phyloP scores from a whole-genome alignment of 2,113 vertebrate species.

The Delphinus delphis region DNA sequence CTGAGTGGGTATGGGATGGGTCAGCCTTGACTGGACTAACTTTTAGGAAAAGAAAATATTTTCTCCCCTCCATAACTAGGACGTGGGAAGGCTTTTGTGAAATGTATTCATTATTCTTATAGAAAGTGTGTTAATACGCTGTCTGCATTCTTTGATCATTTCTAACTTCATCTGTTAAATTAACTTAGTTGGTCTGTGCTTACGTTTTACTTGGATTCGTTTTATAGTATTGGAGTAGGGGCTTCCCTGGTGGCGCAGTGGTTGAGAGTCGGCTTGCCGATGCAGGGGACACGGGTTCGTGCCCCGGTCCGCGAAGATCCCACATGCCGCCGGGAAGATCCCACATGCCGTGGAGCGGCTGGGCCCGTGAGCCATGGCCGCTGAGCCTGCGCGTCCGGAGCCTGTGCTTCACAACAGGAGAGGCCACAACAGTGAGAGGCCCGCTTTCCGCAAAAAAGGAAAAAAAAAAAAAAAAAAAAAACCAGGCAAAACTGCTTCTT shows the following conservation, averaged over 20 bases:
- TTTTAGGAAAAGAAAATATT: not conserved
- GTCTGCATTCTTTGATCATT: not conserved
- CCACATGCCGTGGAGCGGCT: no score
- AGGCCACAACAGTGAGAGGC: no score
- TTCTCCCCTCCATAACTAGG: not conserved
- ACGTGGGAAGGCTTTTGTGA: not conserved
- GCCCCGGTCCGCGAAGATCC: no score
- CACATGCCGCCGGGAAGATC: no score
- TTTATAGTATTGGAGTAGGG: not conserved
- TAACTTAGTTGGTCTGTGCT: not conserved
- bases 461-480: no score
- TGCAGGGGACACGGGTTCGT: no score
- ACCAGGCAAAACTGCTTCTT: slow-evolving; percentile 6
- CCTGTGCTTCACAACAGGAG: no score
- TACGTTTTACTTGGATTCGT: not conserved
- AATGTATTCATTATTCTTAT: not conserved
- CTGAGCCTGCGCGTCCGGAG: no score
- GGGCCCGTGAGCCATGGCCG: no score
- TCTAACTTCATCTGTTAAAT: not conserved
- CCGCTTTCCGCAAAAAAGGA: no score
- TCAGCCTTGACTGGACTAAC: not conserved
- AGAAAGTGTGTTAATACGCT: not conserved
- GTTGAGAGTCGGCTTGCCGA: no score
- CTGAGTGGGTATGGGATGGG: accelerated
- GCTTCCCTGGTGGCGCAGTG: no score